phyloP scores from a whole-genome alignment of 2,888 invertebrate species.

The Sicus ferrugineus region DNA sequence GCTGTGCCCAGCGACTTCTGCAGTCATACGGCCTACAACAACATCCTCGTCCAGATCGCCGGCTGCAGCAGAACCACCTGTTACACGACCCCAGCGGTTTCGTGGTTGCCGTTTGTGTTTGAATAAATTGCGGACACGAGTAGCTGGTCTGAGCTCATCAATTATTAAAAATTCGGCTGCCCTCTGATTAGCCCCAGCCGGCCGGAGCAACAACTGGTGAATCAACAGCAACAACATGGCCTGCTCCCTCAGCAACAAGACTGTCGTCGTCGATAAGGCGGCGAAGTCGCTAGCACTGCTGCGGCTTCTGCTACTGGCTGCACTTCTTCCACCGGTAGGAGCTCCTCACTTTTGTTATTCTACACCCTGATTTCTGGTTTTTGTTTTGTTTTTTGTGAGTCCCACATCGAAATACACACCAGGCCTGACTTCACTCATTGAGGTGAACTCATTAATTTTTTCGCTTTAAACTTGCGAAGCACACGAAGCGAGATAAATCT shows the following conservation, averaged over 20 bases:
- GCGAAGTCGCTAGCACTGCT: background rate
- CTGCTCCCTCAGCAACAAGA: background rate
- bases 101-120: no score
- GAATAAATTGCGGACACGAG: background rate
- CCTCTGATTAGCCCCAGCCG: slow-evolving; percentile 5
- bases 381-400: background rate
- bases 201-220: background rate
- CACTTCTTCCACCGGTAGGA: slow-evolving; percentile 20
- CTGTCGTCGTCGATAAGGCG: background rate
- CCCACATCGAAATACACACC: no score
- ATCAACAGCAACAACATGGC: background rate
- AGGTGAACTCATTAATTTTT: background rate
- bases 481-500: background rate
- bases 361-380: background rate
- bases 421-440: no score
- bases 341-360: background rate
- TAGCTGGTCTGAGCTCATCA: background rate
- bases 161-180: slow-evolving; percentile 13
- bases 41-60: background rate
- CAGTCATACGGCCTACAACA: background rate
- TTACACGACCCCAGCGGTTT: no score
- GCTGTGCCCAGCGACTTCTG: background rate
- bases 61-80: no score
- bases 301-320: slow-evolving; percentile 7
- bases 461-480: background rate